These are phyloP conservation scores for Gallirallus australis DNA, from an alignment of 2,797 vertebrate species.

Conservation along the genomic window DNA sequence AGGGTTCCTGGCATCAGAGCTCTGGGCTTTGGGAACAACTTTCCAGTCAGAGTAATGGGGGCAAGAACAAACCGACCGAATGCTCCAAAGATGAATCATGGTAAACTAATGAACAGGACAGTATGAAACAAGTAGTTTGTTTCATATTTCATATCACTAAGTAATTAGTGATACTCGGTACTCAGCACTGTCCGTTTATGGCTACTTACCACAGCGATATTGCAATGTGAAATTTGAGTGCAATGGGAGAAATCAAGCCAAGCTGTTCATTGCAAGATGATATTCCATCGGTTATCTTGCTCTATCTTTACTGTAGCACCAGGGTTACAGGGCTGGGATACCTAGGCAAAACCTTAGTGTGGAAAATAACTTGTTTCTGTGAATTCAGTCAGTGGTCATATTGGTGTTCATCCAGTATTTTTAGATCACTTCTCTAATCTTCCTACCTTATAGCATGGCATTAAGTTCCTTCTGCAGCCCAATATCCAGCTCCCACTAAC, in stretches of 20 bases:
- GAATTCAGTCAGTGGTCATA: background rate
- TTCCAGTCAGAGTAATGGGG: background rate
- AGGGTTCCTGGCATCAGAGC: background rate
- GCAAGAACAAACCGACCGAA: background rate
- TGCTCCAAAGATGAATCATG: background rate
- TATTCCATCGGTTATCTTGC: background rate
- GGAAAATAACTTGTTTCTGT: background rate
- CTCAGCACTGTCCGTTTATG: background rate
- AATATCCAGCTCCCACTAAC: background rate
- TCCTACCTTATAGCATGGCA: background rate
- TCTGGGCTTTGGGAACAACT: background rate
- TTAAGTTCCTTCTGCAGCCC: background rate
- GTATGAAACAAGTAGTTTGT: background rate
- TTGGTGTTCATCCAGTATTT: background rate
- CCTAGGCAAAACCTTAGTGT: background rate
- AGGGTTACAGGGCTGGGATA: background rate
- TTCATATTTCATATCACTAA: background rate
- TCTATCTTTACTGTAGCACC: background rate
- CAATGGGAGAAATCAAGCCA: conserved; percentile 3
- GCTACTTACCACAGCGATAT: background rate
- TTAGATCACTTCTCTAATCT: background rate
- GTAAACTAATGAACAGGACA: background rate
- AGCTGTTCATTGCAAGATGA: background rate
- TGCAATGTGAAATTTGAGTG: background rate
- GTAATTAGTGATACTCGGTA: background rate